phyloP scores from a whole-genome alignment of 2,797 vertebrate species.

The Helostoma temminkii region DNA sequence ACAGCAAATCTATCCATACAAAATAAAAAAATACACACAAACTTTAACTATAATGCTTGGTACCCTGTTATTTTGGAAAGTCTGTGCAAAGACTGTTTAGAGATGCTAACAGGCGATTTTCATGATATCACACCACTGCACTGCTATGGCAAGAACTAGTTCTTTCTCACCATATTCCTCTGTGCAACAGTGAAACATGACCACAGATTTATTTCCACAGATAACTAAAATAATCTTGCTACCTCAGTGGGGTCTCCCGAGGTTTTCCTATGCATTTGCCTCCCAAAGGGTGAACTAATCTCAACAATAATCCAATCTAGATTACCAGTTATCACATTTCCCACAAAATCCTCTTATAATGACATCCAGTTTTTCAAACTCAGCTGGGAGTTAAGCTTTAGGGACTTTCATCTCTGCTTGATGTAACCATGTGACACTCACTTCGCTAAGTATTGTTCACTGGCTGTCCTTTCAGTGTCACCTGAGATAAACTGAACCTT shows the following conservation, averaged over 20 bases:
- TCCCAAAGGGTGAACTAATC: constrained; percentile 49
- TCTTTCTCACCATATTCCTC: background rate
- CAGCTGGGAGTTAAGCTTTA: constrained; percentile 46
- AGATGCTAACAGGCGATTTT: no score
- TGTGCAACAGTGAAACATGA: background rate
- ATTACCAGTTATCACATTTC: constrained; percentile 71
- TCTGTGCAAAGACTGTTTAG: background rate
- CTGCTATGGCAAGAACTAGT: no score
- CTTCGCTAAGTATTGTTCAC: constrained; percentile 31
- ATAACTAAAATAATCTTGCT: constrained; percentile 19
- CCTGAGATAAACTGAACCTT: constrained; percentile 41
- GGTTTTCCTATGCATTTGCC: constrained; percentile 35
- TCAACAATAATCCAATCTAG: constrained; percentile 64
- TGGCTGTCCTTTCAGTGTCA: constrained; percentile 48
- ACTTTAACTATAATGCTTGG: background rate
- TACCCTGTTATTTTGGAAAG: background rate
- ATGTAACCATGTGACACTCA: constrained; percentile 29
- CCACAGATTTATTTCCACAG: constrained; percentile 18
- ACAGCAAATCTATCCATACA: no score
- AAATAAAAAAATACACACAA: no score
- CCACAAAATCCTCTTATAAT: constrained; percentile 60
- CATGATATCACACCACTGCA: no score
- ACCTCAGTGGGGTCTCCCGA: constrained; percentile 34
- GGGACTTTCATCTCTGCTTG: constrained; percentile 56
- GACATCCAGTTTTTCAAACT: constrained; percentile 48